phyloP scores from a whole-genome alignment of 2,888 invertebrate species.

The Pollenia amentaria region DNA sequence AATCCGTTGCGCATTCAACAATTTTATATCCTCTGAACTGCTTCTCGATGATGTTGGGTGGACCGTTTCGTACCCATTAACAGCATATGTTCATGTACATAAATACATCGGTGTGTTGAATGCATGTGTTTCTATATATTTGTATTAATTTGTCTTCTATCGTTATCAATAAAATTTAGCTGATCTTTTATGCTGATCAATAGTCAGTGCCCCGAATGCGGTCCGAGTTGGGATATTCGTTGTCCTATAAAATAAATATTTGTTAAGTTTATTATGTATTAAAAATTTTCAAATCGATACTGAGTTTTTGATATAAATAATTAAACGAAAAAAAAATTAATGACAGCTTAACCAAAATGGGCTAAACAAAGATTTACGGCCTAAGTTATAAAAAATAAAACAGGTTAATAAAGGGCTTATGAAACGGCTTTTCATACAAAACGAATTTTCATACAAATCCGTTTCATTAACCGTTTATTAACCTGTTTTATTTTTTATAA shows the following conservation, averaged over 20 bases:
- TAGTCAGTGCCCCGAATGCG: slow-evolving; percentile 80
- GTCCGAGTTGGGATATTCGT: slow-evolving; percentile 78
- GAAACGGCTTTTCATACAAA: too few species aligned
- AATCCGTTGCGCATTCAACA: slow-evolving; percentile 52
- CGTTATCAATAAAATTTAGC: slow-evolving; percentile 58
- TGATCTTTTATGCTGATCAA: slow-evolving; percentile 74
- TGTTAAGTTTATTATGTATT: not conserved
- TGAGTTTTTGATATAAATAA: too few species aligned
- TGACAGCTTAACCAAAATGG: too few species aligned
- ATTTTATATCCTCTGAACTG: slow-evolving; percentile 50
- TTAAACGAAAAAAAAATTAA: too few species aligned
- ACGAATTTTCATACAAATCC: too few species aligned
- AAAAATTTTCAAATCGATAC: too few species aligned
- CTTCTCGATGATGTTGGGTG: slow-evolving; percentile 35
- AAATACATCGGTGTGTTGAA: slow-evolving; percentile 58
- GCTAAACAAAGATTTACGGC: too few species aligned
- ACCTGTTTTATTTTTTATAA: too few species aligned
- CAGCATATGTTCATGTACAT: slow-evolving; percentile 40
- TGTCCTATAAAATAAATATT: slow-evolving; percentile 76
- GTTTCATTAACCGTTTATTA: too few species aligned
- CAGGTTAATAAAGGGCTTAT: too few species aligned
- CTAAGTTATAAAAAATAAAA: too few species aligned
- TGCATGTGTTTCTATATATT: slow-evolving; percentile 48
- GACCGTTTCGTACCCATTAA: slow-evolving; percentile 12
- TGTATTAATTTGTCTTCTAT: slow-evolving; percentile 61